phyloP scores from a whole-genome alignment of 2,797 vertebrate genomes.

The Spinibarbus caldwelli region DNA sequence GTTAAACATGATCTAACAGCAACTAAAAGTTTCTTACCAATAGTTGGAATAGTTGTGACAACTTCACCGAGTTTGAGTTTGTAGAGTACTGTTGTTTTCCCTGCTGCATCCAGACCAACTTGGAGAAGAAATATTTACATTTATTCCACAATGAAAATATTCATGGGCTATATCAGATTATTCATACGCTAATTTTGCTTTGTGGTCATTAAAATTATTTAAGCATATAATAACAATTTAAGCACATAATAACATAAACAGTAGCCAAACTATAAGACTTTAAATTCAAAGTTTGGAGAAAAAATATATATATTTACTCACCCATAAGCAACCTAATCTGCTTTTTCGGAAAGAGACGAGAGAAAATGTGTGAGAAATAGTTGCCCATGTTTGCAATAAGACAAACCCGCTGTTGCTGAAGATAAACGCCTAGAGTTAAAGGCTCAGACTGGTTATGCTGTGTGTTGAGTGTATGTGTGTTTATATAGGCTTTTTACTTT shows the following conservation, averaged over 20 bases:
- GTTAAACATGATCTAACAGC: not conserved
- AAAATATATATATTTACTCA: slow-evolving; percentile 21
- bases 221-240: no score
- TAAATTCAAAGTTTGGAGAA: not conserved
- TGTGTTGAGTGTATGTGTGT: not conserved
- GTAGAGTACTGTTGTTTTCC: slow-evolving; percentile 59
- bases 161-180: no score
- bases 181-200: no score
- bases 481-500: slow-evolving; percentile 30
- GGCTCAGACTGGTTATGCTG: not conserved
- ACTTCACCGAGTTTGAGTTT: slow-evolving; percentile 60
- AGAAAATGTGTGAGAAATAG: slow-evolving; percentile 8
- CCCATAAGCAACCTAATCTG: slow-evolving; percentile 46
- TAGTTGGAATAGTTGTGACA: slow-evolving; percentile 53
- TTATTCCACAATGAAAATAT: not conserved
- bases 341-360: slow-evolving; percentile 27
- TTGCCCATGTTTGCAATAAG: slow-evolving; percentile 27
- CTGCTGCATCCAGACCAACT: slow-evolving; percentile 59
- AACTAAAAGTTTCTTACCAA: slow-evolving; percentile 32
- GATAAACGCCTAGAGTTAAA: no score
- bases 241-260: not conserved
- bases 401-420: no score
- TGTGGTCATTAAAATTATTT: no score
- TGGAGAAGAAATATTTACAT: not conserved
- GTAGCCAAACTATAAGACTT: not conserved